Conservation (phyloP, 2,888 invertebrate genomes). For the Cheilosia vernalis region DNA sequence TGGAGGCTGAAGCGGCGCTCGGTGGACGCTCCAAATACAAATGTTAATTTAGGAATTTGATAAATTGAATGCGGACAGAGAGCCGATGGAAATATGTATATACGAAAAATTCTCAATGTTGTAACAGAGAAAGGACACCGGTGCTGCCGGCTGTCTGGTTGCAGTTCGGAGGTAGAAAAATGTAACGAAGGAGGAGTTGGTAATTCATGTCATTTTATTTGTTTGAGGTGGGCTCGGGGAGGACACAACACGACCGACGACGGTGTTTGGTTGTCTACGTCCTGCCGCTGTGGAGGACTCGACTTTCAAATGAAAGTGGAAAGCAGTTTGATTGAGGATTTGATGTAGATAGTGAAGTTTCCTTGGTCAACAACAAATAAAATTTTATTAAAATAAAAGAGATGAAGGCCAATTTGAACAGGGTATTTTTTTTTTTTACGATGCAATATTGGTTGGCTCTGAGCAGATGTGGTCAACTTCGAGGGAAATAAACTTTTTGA, state of each 20-base stretch:
- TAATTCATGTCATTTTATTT: slow-evolving; percentile 53
- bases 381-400: slow-evolving; percentile 35
- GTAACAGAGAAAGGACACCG: slow-evolving; percentile 20
- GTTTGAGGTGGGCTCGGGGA: slow-evolving; percentile 35
- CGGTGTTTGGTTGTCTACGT: slow-evolving; percentile 28
- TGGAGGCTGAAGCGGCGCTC: not conserved
- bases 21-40: slow-evolving; percentile 49
- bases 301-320: slow-evolving; percentile 53
- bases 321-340: slow-evolving; percentile 65
- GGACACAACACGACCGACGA: not conserved
- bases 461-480: slow-evolving; percentile 49
- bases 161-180: slow-evolving; percentile 48
- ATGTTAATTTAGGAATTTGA: slow-evolving; percentile 72
- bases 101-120: slow-evolving; percentile 41
- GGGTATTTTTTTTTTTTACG: slow-evolving; percentile 3
- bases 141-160: slow-evolving; percentile 22
- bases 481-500: slow-evolving; percentile 26
- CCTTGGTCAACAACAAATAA: slow-evolving; percentile 57
- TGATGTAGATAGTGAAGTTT: slow-evolving; percentile 61
- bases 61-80: slow-evolving; percentile 70
- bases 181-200: slow-evolving; percentile 12
- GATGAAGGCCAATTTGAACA: slow-evolving; percentile 26
- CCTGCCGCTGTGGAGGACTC: slow-evolving; percentile 28
- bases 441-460: slow-evolving; percentile 4
- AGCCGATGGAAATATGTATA: slow-evolving; percentile 57